phyloP scores from a whole-genome alignment of 2,113 vertebrate genomes.

The Caloenas nicobarica region DNA sequence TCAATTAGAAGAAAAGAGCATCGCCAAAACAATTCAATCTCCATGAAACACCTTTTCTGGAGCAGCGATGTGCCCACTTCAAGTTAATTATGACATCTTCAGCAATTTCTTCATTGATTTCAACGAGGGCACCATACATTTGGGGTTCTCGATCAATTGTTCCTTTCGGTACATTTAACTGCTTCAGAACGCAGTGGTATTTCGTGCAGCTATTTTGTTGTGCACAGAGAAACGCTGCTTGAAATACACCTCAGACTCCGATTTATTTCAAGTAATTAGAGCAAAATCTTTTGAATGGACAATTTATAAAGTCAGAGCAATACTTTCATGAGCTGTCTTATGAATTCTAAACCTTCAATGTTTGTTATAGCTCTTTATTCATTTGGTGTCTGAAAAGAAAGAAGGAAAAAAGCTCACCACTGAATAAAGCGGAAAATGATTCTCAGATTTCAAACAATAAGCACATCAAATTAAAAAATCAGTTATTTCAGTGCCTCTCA shows the following conservation, averaged over 20 bases:
- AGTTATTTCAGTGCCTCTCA: slow-evolving; percentile 12
- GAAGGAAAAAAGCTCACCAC: neutral
- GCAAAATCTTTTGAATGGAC: neutral
- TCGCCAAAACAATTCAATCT: neutral
- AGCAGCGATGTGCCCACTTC: neutral
- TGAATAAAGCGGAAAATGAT: slow-evolving; percentile 14
- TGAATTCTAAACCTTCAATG: slow-evolving; percentile 44
- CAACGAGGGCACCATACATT: neutral
- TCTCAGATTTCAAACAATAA: slow-evolving; percentile 38
- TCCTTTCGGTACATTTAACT: neutral
- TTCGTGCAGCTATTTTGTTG: neutral
- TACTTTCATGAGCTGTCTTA: neutral
- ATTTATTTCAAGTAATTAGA: slow-evolving; percentile 47
- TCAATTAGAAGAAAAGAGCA: neutral
- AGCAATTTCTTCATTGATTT: neutral
- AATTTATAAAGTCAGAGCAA: slow-evolving; percentile 20
- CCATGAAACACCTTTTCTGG: neutral
- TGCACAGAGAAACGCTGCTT: neutral
- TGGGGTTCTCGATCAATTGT: slow-evolving; percentile 3
- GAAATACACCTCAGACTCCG: slow-evolving; percentile 26
- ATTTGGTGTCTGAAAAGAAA: neutral
- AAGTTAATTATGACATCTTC: slow-evolving; percentile 1
- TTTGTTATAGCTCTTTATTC: slow-evolving; percentile 29
- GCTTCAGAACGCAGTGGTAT: neutral
- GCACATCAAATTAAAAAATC: slow-evolving; percentile 39